Base-by-base conservation (phyloP, 2,113 vertebrate genomes). In the Mungos mungo region DNA sequence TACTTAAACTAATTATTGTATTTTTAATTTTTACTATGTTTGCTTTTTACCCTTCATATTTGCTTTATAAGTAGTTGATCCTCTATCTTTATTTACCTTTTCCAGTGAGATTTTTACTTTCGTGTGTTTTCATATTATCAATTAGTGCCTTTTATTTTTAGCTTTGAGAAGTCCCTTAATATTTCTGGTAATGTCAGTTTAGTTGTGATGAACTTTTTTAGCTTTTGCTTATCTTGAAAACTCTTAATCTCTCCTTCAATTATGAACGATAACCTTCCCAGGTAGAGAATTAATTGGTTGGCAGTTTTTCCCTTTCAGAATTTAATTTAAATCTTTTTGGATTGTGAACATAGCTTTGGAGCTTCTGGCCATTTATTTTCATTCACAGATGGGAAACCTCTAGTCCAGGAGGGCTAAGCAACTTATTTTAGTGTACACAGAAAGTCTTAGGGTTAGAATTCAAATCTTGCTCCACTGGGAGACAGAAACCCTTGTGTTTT, bases 301-400 rank as follows among this genome's bases (percentile, higher is more conserved):
- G 47, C 2, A 5, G 7, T 79, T 79, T 52, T 79, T 79, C 76
- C 18, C 76, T 52, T 52, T 52, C 31, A 52, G 16, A 31, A 52
- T 31, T 79, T 31, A 47, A 25, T 76, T 85, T 31, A 45, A 90
- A 60, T 74, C 52, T 45, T 91, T 95, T 65, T 21, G 57, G 35
- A 88, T 41, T 91, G 18, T 72, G 38, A 38, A 14, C 14, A 38
- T 41, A 93, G 47, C 65, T 97, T 92, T 88, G 68, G 60, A 63
- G 10, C 14, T 91, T 94, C 63, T 79, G 85, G 15, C 15, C n/a
- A 83, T n/a, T 88, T 95, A 52, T 93, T 95, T 72, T 29, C 87
- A 54, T 80, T 91, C 96, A 19, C 10, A 88, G 13, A 81, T 65
- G 47, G 66, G 33, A 83, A 95, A 57, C 15, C 31, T 52, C 50